A percentile compares a stretch with the other conserved stretches of the same genome.
Conservation (phyloP, 2,888 invertebrate species). For the Parthenolecanium corni region DNA sequence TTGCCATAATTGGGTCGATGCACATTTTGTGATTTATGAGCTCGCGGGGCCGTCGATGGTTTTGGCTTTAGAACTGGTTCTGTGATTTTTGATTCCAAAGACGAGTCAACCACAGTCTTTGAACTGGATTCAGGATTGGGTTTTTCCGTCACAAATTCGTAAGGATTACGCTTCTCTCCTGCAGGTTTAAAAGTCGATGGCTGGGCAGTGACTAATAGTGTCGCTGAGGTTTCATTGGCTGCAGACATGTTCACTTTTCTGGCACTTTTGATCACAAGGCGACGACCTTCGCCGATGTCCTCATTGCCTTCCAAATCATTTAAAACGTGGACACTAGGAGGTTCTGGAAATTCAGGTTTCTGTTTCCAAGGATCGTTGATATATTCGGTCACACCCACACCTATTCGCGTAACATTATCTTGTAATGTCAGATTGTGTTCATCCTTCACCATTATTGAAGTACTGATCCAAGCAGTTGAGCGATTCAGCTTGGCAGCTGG, state of each 20-base stretch:
- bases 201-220: background rate
- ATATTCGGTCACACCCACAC: conserved; percentile 31
- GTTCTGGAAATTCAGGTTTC: conserved; percentile 23
- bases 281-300: conserved; percentile 20
- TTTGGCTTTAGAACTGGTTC: conserved; percentile 58
- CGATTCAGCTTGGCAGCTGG: background rate
- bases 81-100: conserved; percentile 48
- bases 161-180: conserved; percentile 23
- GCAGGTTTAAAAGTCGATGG: background rate
- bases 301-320: conserved; percentile 21
- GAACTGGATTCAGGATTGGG: conserved; percentile 21
- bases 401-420: conserved; percentile 19
- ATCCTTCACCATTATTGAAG: background rate
- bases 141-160: conserved; percentile 31
- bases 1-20: conserved; percentile 16
- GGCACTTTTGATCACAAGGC: background rate
- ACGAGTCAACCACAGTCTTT: conserved; percentile 16
- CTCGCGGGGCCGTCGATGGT: background rate
- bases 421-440: background rate
- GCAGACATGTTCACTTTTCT: too few species aligned
- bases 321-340: background rate
- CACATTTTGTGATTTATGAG: conserved; percentile 10
- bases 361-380: conserved; percentile 32
- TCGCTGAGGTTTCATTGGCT: too few species aligned
- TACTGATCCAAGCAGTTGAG: background rate